Evolutionary conservation across 1,140 invertebrate species (phyloP).

Genomic region (Sinonovacula constricta): DNA sequence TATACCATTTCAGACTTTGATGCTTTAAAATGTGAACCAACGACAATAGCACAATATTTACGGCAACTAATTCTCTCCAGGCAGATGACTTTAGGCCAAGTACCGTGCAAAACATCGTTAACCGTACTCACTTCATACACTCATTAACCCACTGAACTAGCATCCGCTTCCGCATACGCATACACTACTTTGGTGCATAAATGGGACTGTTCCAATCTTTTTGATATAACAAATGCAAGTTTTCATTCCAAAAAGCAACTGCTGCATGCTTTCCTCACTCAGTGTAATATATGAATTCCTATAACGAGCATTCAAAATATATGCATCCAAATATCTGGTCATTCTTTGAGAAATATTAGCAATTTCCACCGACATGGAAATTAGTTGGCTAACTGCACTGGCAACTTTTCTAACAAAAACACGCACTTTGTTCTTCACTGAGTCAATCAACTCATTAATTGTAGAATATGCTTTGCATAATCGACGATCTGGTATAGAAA

Average conservation of each 20-base stretch:
- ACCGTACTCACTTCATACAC: conserved; percentile 17
- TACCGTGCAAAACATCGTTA: conserved; percentile 11
- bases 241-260: conserved; percentile 7
- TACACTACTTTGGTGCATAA: conserved; percentile 19
- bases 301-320: neutral
- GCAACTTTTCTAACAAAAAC: conserved; percentile 13
- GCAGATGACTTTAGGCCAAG: no score
- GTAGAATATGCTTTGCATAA: neutral
- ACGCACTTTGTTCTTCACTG: neutral
- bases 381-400: conserved; percentile 8
- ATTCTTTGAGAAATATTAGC: conserved; percentile 9
- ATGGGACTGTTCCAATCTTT: neutral
- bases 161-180: conserved; percentile 1
- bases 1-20: no score
- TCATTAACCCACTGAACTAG: no score
- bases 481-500: neutral
- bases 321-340: neutral
- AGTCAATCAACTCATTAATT: neutral
- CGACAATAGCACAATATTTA: no score
- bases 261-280: conserved; percentile 6
- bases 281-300: conserved; percentile 8
- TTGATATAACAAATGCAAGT: no score
- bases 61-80: no score
- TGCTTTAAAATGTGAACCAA: no score
- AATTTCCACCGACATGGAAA: conserved; percentile 7